Percentiles rank a stretch among this genome's conserved stretches.
phyloP scores from a whole-genome alignment of 2,113 vertebrate species.

The Megalops atlanticus region DNA sequence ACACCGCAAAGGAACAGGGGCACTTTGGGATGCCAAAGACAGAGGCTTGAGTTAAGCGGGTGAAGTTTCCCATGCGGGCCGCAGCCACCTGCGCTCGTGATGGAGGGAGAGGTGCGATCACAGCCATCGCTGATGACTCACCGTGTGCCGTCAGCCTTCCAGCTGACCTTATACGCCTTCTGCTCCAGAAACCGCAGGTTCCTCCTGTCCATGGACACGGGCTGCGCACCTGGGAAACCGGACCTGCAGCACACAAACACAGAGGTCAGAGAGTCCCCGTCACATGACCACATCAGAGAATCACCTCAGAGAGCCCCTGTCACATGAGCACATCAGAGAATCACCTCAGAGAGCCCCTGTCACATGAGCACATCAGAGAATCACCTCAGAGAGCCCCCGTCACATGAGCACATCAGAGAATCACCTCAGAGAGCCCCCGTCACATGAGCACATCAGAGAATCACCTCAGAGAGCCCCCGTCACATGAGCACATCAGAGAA shows the following conservation, averaged over 20 bases:
- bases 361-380: background rate
- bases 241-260: constrained; percentile 66
- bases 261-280: background rate
- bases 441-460: no score
- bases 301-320: background rate
- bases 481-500: no score
- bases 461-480: no score
- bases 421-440: no score
- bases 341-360: background rate
- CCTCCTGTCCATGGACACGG: constrained; percentile 95
- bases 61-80: background rate
- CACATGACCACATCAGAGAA: background rate
- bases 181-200: constrained; percentile 91
- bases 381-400: background rate
- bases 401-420: background rate
- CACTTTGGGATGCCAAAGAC: background rate
- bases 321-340: background rate
- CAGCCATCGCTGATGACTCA: constrained; percentile 62
- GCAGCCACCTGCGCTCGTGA: background rate
- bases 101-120: no score
- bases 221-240: constrained; percentile 96
- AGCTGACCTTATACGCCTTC: constrained; percentile 98
- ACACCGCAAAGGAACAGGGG: background rate
- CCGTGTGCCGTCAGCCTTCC: constrained; percentile 98
- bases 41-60: background rate